Conservation (phyloP, 2,797 vertebrate species). For the Bovichtus variegatus region DNA sequence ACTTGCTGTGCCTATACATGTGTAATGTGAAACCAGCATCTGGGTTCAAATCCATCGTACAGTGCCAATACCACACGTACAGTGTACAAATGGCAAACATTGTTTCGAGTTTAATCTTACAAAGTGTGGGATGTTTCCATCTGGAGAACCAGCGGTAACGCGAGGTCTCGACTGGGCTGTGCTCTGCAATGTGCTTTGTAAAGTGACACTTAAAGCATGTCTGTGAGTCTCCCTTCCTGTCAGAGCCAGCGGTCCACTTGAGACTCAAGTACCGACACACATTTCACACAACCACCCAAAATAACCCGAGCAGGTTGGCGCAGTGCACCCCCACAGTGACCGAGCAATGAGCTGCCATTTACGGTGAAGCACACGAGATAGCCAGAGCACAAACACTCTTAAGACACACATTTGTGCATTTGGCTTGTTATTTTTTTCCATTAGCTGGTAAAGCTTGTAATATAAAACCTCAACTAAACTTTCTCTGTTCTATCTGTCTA, state of each 20-base stretch:
- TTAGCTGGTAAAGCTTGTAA: constrained; percentile 20
- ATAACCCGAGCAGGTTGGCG: constrained; percentile 62
- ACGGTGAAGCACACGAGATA: constrained; percentile 25
- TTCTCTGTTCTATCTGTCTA: constrained; percentile 12
- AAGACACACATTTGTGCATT: not conserved
- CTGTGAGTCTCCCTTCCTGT: constrained; percentile 74
- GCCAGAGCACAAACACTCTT: not conserved
- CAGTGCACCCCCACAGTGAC: constrained; percentile 25
- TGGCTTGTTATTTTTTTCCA: constrained; percentile 27
- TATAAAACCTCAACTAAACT: constrained; percentile 15
- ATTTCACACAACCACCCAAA: constrained; percentile 74
- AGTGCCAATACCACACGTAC: not conserved
- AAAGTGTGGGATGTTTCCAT: constrained; percentile 59
- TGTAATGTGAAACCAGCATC: constrained; percentile 16
- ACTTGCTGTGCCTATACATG: constrained; percentile 1
- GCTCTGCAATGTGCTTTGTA: constrained; percentile 67
- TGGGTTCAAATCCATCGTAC: not conserved
- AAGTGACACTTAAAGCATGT: constrained; percentile 76
- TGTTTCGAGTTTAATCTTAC: constrained; percentile 39
- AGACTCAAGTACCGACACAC: constrained; percentile 76
- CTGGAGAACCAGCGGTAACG: constrained; percentile 38
- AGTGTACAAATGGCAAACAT: constrained; percentile 25
- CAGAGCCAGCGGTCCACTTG: constrained; percentile 73
- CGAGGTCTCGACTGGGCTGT: constrained; percentile 33
- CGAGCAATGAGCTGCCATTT: constrained; percentile 46